Percentiles rank a stretch among this genome's conserved stretches.
Evolutionary conservation across 1,140 invertebrate species (phyloP).

Genomic region (Psix sp.): DNA sequence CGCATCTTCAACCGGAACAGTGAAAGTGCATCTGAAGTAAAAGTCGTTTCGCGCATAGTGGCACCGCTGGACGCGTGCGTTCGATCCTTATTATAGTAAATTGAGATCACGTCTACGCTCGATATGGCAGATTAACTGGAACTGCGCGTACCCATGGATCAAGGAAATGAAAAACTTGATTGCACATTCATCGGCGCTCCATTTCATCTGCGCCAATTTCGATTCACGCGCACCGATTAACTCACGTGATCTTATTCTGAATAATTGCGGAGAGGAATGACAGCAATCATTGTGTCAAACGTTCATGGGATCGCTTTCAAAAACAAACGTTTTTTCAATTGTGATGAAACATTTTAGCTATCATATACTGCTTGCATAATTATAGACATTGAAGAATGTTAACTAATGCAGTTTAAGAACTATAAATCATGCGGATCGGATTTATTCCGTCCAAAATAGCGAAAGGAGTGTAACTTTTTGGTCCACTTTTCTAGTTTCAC

Average conservation of each 20-base stretch:
- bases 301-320: too few relatives aligned
- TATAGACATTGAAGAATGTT: too few relatives aligned
- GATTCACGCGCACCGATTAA: conserved; percentile 22
- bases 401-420: too few relatives aligned
- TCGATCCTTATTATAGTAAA: conserved; percentile 67
- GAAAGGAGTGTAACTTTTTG: too few relatives aligned
- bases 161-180: conserved; percentile 59
- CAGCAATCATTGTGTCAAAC: conserved; percentile 23
- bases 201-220: conserved; percentile 40
- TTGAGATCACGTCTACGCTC: conserved; percentile 63
- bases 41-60: conserved; percentile 67
- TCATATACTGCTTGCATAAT: too few relatives aligned
- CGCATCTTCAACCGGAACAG: conserved; percentile 68
- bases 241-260: conserved; percentile 12
- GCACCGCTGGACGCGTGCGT: conserved; percentile 11
- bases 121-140: conserved; percentile 33
- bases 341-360: too few relatives aligned
- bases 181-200: conserved; percentile 30
- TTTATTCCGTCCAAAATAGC: too few relatives aligned
- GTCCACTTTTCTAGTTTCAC: too few relatives aligned
- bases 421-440: too few relatives aligned
- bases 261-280: conserved; percentile 24
- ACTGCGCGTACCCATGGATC: conserved; percentile 36
- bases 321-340: too few relatives aligned
- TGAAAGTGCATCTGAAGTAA: conserved; percentile 72